Base-by-base conservation (phyloP, 2,888 invertebrate genomes). In the Nymphalis c-album region DNA sequence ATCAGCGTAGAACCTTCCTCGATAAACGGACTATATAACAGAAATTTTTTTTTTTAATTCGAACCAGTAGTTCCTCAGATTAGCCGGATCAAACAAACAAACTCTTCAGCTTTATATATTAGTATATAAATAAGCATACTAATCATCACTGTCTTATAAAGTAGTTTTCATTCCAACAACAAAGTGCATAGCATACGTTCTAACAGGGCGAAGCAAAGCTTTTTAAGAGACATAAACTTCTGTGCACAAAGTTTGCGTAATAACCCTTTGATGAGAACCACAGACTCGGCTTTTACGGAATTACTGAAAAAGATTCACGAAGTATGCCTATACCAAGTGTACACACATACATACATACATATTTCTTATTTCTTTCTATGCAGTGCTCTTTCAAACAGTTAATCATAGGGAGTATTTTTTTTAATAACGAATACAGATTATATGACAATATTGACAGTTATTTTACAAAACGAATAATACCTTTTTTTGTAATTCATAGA, bases 241-340 rank as follows among this genome's bases (percentile, higher is more conserved):
- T 57, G 55, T 69, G 69, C 68, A 67, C 70, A 60, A 66, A 72
- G 61, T 73, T 70, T 71, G 72, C 69, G 64, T 73, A 69, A 72
- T 73, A 64, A 67, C 64, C 65, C 69, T 73, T 70, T 65, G 51
- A 57, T 40, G 65, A 55, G 47, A 60, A 61, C 64, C 58, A 67
- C 17, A 68, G 63, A 72, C 68, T 69, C 70, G 63, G 73, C 73
- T 64, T 71, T 68, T 69, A 73, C 74, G 72, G 71, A 68, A 74
- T 72, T 69, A 73, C 74, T 67, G 62, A 65, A 70, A 71, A 71
- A 55, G 62, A 69, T 67, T 64, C 71, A 66, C 47, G 46, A 40
- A 31, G 55, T 53, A 31, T 40, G 57, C 18, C 40, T 57, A 40
- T 57, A 63, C 55, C 50, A 59, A 63, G 58, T 53, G 26, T 31